A percentile compares a stretch with the other conserved stretches of the same genome.
Conservation (phyloP, 1,140 invertebrate species). For the Pantala flavescens region DNA sequence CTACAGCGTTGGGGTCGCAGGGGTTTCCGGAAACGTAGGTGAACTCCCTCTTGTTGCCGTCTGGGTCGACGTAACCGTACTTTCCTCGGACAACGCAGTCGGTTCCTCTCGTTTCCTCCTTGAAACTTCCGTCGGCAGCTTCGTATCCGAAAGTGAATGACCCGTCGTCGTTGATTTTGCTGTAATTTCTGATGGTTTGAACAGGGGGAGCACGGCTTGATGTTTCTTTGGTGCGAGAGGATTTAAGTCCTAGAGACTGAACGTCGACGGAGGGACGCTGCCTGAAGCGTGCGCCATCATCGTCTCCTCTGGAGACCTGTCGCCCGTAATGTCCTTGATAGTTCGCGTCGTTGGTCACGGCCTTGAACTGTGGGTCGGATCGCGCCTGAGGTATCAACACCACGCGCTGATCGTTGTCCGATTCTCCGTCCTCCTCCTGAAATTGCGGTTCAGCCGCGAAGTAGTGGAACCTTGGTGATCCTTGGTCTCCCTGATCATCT, state of each 20-base stretch:
- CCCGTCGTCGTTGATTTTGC: conserved; percentile 72
- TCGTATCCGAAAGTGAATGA: conserved; percentile 82
- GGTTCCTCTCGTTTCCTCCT: conserved; percentile 73
- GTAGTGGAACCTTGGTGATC: conserved; percentile 28
- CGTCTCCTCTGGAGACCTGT: background rate
- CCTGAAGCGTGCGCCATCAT: background rate
- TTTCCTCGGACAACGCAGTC: conserved; percentile 80
- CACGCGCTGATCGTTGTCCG: background rate
- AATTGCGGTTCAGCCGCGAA: conserved; percentile 34
- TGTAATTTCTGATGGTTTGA: conserved; percentile 67
- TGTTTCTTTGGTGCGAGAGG: conserved; percentile 42
- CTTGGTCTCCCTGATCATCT: conserved; percentile 33
- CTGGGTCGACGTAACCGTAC: conserved; percentile 79
- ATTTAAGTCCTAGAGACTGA: conserved; percentile 30
- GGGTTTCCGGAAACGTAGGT: conserved; percentile 86
- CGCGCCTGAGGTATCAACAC: background rate
- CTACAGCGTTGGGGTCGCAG: conserved; percentile 68
- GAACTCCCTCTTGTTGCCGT: conserved; percentile 77
- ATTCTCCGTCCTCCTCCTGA: conserved; percentile 17
- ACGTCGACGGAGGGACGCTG: conserved; percentile 6
- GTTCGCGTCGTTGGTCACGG: background rate
- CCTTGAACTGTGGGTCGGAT: background rate
- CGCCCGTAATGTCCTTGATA: background rate
- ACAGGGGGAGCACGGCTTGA: conserved; percentile 54
- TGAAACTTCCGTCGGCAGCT: conserved; percentile 79